phyloP scores from a whole-genome alignment of 2,113 vertebrate species.

The Sinocyclocheilus anshuiensis region DNA sequence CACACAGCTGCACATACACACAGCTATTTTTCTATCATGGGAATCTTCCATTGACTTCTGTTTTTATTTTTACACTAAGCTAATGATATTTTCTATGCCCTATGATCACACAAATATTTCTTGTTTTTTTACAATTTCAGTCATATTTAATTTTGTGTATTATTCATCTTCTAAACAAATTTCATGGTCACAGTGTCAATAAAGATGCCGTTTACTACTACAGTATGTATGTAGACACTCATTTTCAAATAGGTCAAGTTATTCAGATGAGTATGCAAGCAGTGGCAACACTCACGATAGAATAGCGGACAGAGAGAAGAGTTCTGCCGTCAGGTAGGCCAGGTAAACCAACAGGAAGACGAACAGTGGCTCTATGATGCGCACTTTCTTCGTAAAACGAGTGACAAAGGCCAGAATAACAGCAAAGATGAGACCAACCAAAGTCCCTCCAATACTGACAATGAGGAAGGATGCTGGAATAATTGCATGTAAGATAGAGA shows the following conservation, averaged over 20 bases:
- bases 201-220: not conserved
- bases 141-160: not conserved
- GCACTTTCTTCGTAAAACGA: slow-evolving; percentile 94
- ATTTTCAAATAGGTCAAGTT: not conserved
- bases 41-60: not conserved
- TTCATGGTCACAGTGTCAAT: not conserved
- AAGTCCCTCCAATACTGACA: slow-evolving; percentile 91
- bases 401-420: slow-evolving; percentile 91
- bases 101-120: not conserved
- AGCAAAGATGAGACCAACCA: slow-evolving; percentile 92
- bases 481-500: not conserved
- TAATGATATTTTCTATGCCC: not conserved
- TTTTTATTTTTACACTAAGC: not conserved
- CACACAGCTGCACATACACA: not conserved
- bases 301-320: slow-evolving; percentile 92
- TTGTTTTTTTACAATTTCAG: not conserved
- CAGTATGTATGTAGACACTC: not conserved
- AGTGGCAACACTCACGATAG: slow-evolving; percentile 84
- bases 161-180: not conserved
- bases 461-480: slow-evolving; percentile 89
- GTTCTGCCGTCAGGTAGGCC: slow-evolving; percentile 93
- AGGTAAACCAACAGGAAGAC: slow-evolving; percentile 94
- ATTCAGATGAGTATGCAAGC: not conserved
- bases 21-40: slow-evolving; percentile 1
- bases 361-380: slow-evolving; percentile 96